Base-by-base conservation (phyloP, 2,888 invertebrate species). In the Hipparchia sbordonii region DNA sequence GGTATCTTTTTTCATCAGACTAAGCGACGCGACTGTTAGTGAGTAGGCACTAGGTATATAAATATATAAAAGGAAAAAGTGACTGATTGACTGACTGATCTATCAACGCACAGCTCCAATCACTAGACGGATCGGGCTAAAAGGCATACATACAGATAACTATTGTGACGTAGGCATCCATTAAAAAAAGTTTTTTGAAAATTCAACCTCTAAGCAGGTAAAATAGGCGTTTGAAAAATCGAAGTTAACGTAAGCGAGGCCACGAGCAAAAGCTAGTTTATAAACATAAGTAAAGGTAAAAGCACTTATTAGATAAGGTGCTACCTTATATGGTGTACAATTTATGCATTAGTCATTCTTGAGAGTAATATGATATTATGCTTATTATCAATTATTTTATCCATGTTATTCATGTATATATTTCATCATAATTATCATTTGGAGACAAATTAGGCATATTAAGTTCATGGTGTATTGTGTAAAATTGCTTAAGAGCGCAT, bases 1-100 rank as follows among this genome's bases (percentile, higher is more conserved):
- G 65, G 33, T 65, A 65, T 65, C 65, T 48, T 12, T 39, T 51
- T 51, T 63, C 51, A 48, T 10, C 48, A 63, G 51, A 63, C 63
- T 23, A 51, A 51, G 63, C 51, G 48, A 13, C 63, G 46, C 62
- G 59, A 39, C 6, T 52, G 7, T 39, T 12, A 39, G 5, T 39
- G 59, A 60, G 59, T 60, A 62, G n/a, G 46, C n/a, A 39, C n/a
- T 63, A 51, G 9, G 7, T 23, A 51, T 48, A 23, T 23, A 23
- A 23, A 23, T 23, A 23, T 23, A 23, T 23, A 23, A 23, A 23
- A 23, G 23, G 23, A 23, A 23, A 23, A 23, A 23, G 23, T 23
- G 23, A 23, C 23, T 23, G 23, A 23, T 23, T 23, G 23, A 23
- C 23, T 23, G 23, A 23, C 23, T 23, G 23, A 23, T 23, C 23